Percentiles rank a stretch among this genome's conserved stretches.
Conservation (phyloP, 2,797 vertebrate genomes). For the Mormyrops boulengeri region DNA sequence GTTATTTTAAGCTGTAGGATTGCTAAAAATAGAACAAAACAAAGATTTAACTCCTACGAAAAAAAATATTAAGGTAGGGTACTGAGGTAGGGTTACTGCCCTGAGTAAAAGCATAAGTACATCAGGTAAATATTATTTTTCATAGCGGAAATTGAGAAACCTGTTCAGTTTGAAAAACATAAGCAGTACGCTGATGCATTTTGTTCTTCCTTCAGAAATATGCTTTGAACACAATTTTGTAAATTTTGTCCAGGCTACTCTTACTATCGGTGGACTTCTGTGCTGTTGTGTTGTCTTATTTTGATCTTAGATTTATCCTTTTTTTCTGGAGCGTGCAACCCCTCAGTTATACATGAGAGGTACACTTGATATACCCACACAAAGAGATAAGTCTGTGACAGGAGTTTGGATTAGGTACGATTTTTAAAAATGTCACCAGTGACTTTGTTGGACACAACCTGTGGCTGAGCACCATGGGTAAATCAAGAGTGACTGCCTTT, state of each 20-base stretch:
- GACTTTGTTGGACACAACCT: not conserved
- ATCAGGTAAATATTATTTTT: not conserved
- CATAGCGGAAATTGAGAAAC: not conserved
- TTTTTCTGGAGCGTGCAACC: not conserved
- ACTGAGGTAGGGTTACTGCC: not conserved
- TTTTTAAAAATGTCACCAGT: not conserved
- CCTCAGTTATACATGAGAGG: not conserved
- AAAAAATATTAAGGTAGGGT: not conserved
- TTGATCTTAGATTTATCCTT: not conserved
- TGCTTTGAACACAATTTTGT: not conserved
- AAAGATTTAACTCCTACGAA: not conserved
- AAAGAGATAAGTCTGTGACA: not conserved
- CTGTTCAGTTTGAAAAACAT: not conserved
- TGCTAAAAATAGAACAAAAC: not conserved
- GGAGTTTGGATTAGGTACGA: not conserved
- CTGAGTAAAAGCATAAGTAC: not conserved
- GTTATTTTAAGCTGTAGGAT: not conserved
- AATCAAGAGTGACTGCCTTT: not conserved
- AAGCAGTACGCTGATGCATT: not conserved
- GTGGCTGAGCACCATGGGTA: not conserved
- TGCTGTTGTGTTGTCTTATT: not conserved
- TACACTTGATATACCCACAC: not conserved
- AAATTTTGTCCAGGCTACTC: not conserved
- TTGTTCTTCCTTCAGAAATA: not conserved
- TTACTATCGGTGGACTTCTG: not conserved